Evolutionary conservation across 2,113 vertebrate species (phyloP).

Genomic region (Hystrix brachyura): DNA sequence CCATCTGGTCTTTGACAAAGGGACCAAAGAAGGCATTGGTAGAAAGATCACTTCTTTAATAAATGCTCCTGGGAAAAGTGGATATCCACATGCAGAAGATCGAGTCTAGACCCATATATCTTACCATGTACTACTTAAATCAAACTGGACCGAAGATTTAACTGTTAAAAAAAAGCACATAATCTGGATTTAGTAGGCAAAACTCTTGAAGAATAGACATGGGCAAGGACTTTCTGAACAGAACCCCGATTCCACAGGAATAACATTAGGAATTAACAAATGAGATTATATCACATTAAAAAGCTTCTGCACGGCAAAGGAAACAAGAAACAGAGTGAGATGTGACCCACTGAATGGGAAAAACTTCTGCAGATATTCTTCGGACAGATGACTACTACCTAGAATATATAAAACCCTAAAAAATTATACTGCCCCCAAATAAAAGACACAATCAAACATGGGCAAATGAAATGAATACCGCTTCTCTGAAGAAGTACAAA

Average conservation of each 20-base stretch:
- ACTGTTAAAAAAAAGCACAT: not conserved
- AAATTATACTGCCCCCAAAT: not conserved
- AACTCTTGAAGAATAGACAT: not conserved
- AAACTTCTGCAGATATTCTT: not conserved
- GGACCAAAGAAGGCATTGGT: not conserved
- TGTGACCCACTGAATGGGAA: too few species aligned
- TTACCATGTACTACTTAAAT: not conserved
- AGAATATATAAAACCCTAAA: not conserved
- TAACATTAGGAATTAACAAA: too few species aligned
- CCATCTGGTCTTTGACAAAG: not conserved
- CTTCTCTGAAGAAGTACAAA: not conserved
- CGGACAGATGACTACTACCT: not conserved
- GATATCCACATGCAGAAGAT: not conserved
- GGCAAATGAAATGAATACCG: not conserved
- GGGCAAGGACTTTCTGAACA: too few species aligned
- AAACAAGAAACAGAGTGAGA: too few species aligned
- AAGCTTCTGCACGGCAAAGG: too few species aligned
- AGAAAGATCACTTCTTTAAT: not conserved
- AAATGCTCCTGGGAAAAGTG: not conserved
- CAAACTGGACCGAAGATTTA: not conserved
- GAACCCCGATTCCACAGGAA: too few species aligned
- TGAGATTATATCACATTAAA: too few species aligned
- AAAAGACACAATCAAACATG: not conserved
- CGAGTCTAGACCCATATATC: not conserved
- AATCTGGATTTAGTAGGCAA: not conserved